These are phyloP conservation scores for Calidris pygmaea DNA, from an alignment of 2,113 vertebrate genomes.

Conservation along the genomic window DNA sequence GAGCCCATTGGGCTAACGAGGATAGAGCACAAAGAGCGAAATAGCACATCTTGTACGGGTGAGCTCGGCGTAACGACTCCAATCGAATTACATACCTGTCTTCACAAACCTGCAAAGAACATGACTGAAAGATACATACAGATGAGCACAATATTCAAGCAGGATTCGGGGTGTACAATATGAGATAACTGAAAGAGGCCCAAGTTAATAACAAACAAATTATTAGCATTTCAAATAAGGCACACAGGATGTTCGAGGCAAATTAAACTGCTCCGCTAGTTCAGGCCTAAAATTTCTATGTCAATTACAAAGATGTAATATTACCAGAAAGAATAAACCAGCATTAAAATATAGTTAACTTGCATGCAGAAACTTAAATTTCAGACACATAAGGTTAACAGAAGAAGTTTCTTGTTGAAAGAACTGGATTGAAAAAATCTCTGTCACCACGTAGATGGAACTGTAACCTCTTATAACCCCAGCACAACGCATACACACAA, in stretches of 20 bases:
- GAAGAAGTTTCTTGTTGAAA: background rate
- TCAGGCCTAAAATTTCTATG: background rate
- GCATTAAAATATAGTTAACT: background rate
- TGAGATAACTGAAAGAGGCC: background rate
- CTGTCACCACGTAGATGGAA: background rate
- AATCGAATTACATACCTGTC: background rate
- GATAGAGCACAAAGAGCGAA: background rate
- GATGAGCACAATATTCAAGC: background rate
- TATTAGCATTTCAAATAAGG: conserved; percentile 9
- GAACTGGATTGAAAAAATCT: background rate
- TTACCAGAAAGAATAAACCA: background rate
- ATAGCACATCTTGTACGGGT: background rate
- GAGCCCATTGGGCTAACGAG: background rate
- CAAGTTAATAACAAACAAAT: background rate
- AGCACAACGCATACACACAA: background rate
- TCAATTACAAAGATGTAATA: background rate
- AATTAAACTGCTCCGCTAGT: background rate
- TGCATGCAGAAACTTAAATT: background rate
- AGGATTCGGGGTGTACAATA: background rate
- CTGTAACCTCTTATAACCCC: background rate
- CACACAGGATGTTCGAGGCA: background rate
- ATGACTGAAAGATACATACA: background rate
- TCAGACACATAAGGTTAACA: background rate
- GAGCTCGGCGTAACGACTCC: background rate
- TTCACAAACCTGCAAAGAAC: background rate